These are phyloP conservation scores for Apostichopus japonicus DNA, from an alignment of 35 echinoderm and acorn worm genomes.

Conservation along the genomic window DNA sequence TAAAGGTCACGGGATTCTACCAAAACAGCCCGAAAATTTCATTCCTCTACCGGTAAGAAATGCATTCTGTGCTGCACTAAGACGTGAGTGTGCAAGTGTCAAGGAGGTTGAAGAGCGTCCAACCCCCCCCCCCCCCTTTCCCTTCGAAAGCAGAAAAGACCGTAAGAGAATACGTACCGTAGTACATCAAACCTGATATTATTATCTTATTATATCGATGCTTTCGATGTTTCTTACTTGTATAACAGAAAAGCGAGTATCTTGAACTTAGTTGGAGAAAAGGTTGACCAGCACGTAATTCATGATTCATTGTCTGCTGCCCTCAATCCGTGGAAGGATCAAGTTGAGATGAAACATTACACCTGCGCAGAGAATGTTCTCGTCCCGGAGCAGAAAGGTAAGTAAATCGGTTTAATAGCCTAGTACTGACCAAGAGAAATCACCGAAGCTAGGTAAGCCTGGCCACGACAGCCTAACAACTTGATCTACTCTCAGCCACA, in stretches of 20 bases:
- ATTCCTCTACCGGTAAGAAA: slow-evolving; percentile 61
- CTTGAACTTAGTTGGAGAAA: slow-evolving; percentile 32
- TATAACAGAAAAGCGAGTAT: neutral
- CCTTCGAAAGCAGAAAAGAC: too few species aligned
- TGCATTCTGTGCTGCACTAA: neutral
- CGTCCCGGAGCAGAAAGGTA: neutral
- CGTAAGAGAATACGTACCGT: too few species aligned
- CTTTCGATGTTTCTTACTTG: neutral
- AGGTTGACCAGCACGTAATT: slow-evolving; percentile 14
- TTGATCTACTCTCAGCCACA: too few species aligned
- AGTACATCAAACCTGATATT: neutral
- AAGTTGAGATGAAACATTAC: neutral
- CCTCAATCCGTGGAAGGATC: neutral
- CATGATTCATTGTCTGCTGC: neutral
- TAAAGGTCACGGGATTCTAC: slow-evolving; percentile 54
- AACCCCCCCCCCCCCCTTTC: too few species aligned
- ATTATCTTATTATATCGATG: neutral
- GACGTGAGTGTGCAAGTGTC: too few species aligned
- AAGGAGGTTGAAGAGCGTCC: too few species aligned
- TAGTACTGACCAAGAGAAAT: too few species aligned
- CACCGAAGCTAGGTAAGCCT: too few species aligned
- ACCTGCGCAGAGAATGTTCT: neutral
- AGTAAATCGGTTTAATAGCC: neutral
- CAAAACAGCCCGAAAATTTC: slow-evolving; percentile 58
- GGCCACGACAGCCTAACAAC: too few species aligned